Evolutionary conservation across 2,888 invertebrate genomes (phyloP).

Genomic region (Lasioglossum villosulum): DNA sequence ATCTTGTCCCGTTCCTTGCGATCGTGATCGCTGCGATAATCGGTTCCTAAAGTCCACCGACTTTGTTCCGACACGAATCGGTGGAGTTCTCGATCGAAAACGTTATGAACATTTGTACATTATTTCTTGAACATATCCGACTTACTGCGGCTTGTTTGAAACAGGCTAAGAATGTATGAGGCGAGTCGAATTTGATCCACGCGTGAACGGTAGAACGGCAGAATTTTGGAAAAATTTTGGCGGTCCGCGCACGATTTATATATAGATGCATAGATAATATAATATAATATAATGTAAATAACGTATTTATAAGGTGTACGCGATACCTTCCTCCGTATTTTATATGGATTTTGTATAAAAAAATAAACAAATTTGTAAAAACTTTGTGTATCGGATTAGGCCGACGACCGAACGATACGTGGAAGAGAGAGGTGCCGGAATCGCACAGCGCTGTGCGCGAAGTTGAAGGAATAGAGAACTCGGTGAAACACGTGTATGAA

Average conservation of each 20-base stretch:
- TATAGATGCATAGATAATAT: constrained; percentile 63
- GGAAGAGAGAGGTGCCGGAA: too few relatives aligned
- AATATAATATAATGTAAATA: constrained; percentile 71
- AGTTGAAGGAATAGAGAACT: too few relatives aligned
- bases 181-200: constrained; percentile 7
- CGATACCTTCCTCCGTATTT: constrained; percentile 60
- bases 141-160: constrained; percentile 58
- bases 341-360: constrained; percentile 74
- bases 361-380: constrained; percentile 55
- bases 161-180: constrained; percentile 55
- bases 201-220: constrained; percentile 29
- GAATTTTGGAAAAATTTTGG: constrained; percentile 71
- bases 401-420: too few relatives aligned
- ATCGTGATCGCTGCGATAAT: constrained; percentile 37
- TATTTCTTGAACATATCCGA: constrained; percentile 20
- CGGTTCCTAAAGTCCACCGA: constrained; percentile 38
- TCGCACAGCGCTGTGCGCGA: too few relatives aligned
- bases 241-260: constrained; percentile 42
- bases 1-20: constrained; percentile 16
- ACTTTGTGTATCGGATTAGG: too few relatives aligned
- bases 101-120: constrained; percentile 51
- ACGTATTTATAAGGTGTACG: constrained; percentile 69
- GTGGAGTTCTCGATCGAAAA: neutral
- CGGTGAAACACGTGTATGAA: too few relatives aligned
- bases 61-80: neutral